A percentile compares a stretch with the other conserved stretches of the same genome.
phyloP scores from a whole-genome alignment of 2,888 invertebrate species.

The Rutpela maculata region DNA sequence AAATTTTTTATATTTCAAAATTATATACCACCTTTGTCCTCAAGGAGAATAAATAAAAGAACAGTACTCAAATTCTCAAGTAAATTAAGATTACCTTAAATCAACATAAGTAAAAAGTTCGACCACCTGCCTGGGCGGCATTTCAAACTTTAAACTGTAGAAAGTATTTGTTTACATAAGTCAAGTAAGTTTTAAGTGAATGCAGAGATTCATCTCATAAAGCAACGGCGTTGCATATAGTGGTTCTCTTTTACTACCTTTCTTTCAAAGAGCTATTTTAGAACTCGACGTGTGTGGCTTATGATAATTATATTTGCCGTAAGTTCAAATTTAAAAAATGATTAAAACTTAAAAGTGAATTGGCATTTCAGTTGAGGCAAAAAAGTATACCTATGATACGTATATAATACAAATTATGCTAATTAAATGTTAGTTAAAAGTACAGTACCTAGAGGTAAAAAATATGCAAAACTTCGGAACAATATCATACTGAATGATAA shows the following conservation, averaged over 20 bases:
- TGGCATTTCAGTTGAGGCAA: too few relatives aligned
- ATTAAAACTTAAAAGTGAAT: not conserved
- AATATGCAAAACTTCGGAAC: too few relatives aligned
- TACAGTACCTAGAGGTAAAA: too few relatives aligned
- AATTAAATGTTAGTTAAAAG: too few relatives aligned
- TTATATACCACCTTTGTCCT: not conserved
- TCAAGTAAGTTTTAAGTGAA: constrained; percentile 20
- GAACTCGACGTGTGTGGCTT: not conserved
- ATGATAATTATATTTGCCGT: not conserved
- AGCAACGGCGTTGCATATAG: constrained; percentile 11
- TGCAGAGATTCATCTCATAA: constrained; percentile 15
- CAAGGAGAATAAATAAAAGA: not conserved
- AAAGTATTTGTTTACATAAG: constrained; percentile 21
- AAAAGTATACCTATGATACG: too few relatives aligned
- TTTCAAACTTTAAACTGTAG: not conserved
- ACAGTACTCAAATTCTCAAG: not conserved
- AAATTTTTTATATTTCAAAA: not conserved
- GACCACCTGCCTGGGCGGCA: constrained; percentile 16
- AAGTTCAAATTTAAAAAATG: not conserved
- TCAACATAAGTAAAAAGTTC: not conserved
- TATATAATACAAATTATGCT: too few relatives aligned
- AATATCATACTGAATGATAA: too few relatives aligned
- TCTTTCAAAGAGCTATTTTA: not conserved
- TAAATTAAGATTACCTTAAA: constrained; percentile 1
- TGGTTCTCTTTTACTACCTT: not conserved